These are phyloP conservation scores for Peromyscus melanophrys DNA, from an alignment of 2,797 vertebrate genomes.

Conservation along the genomic window DNA sequence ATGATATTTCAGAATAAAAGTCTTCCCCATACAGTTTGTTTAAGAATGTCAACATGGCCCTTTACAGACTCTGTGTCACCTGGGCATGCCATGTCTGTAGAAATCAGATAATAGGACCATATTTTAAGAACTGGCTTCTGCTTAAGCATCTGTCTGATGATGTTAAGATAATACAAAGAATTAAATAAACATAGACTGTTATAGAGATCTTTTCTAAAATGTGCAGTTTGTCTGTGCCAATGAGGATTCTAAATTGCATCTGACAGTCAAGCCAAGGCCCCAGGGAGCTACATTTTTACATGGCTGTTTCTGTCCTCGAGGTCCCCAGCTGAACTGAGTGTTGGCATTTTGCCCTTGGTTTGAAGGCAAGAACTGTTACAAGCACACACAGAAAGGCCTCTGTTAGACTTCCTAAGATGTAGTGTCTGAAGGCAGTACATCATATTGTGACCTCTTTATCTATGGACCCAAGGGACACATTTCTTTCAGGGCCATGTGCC, in stretches of 20 bases:
- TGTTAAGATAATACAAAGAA: background rate
- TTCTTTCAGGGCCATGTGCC: conserved; percentile 66
- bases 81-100: background rate
- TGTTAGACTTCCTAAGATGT: conserved; percentile 24
- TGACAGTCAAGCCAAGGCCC: background rate
- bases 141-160: background rate
- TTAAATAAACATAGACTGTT: background rate
- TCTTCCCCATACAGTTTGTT: background rate
- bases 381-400: conserved; percentile 16
- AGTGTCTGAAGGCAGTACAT: conserved; percentile 61
- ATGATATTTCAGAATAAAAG: background rate
- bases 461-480: conserved; percentile 65
- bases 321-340: conserved; percentile 12
- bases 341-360: conserved; percentile 29
- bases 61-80: background rate
- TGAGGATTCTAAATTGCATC: background rate
- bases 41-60: background rate
- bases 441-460: conserved; percentile 73
- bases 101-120: background rate
- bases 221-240: background rate
- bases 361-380: conserved; percentile 44
- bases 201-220: background rate
- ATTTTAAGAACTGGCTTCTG: background rate
- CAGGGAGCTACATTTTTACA: background rate
- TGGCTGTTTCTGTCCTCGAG: background rate